Percentiles rank a stretch among this genome's conserved stretches.
These are phyloP conservation scores for Congeria kusceri DNA, from an alignment of 2,888 invertebrate genomes.

Conservation along the genomic window DNA sequence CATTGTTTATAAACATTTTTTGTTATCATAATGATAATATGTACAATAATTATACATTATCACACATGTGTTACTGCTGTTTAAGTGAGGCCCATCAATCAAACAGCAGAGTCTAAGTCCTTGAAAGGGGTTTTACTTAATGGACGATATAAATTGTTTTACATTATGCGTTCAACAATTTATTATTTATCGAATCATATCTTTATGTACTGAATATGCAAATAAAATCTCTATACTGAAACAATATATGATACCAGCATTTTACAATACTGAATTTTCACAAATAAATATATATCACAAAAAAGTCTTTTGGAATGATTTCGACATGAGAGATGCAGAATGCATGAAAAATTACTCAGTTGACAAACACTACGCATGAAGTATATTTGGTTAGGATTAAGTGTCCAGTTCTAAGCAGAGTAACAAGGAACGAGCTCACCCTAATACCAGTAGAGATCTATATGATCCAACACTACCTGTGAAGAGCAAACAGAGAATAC, in stretches of 20 bases:
- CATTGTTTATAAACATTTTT: too few relatives aligned
- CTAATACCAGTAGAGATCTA: conserved; percentile 80
- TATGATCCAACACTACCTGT: conserved; percentile 80
- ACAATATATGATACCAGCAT: conserved; percentile 1
- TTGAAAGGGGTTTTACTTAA: too few relatives aligned
- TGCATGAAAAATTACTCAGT: conserved; percentile 1
- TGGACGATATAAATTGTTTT: too few relatives aligned
- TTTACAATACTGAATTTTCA: conserved; percentile 10
- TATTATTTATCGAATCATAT: too few relatives aligned
- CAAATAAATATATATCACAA: neutral
- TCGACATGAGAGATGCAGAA: conserved; percentile 15
- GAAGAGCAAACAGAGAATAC: conserved; percentile 68
- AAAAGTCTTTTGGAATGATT: neutral
- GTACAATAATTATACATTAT: too few relatives aligned
- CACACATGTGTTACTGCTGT: too few relatives aligned
- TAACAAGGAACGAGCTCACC: conserved; percentile 69
- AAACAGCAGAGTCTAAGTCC: too few relatives aligned
- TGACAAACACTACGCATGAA: conserved; percentile 14
- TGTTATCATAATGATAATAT: too few relatives aligned
- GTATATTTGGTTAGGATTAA: conserved; percentile 50
- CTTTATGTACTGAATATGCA: too few relatives aligned
- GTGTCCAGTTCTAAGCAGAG: conserved; percentile 59
- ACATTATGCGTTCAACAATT: too few relatives aligned
- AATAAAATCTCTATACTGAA: too few relatives aligned
- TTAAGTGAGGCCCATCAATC: too few relatives aligned